Evolutionary conservation across 2,797 vertebrate genomes (phyloP), one percentile per base, ranked within the genome.

Genomic region (Chaenodraco wilsoni): DNA sequence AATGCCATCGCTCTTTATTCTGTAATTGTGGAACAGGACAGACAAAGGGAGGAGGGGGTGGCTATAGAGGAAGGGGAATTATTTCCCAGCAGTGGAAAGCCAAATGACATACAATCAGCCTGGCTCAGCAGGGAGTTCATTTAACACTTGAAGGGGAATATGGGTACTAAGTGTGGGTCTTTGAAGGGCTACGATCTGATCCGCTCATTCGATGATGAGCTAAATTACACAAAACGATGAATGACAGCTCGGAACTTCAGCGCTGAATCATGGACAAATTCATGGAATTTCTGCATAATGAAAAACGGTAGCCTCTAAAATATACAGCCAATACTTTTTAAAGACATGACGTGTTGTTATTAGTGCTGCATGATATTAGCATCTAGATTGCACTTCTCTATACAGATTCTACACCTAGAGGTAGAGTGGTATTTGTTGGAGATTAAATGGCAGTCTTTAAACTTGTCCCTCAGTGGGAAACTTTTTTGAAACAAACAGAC

Each of bases 1-100:
- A 92, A 95, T 94, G 92, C 90, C 94, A 93, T 76, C 67, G 60
- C 87, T 90, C 80, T 92, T 93, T 92, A 90, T 91, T 92, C 86
- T 68, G 81, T 79, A 66, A 81, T 79, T 77, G 83, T 84, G 84
- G 76, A 90, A 76, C 45, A 75, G 81, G 78, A 76, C 83, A 84
- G 88, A 91, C 85, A 89, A 87, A 86, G 72, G 65, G 69, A 76
- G 44, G 55, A 45, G 49, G 65, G 54, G 61, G 55, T 31, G 78
- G 81, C 46, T 54, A 45, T 46, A 48, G 73, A 65, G 68, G 69
- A 75, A 52, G 64, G 72, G 54, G 52, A 67, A 75, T 82, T 74
- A 69, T 62, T 31, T 55, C 65, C 50, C 69, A 49, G 69, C 78
- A 61, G 73, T 81, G 76, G 79, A 89, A 87, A 91, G 81, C 58